Base-by-base conservation (phyloP, 2,113 vertebrate genomes). In the Anthoscopus minutus region DNA sequence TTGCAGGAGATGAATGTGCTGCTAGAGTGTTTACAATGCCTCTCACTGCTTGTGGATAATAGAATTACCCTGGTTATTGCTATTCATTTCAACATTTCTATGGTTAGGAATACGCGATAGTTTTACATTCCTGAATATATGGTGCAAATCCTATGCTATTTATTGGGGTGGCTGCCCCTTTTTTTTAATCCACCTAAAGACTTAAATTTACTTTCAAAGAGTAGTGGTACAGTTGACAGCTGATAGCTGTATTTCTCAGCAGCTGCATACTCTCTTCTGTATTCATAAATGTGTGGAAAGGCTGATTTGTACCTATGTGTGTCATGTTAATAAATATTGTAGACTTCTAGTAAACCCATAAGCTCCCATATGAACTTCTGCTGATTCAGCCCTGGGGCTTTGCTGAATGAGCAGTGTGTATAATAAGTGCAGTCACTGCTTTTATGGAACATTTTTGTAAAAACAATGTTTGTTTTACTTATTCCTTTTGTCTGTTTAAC, bases 11-110 rank as follows among this genome's bases (percentile, higher is more conserved):
- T 95, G 91, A 96, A 81, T 95, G 94, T 90, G 54, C 93, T 89
- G 78, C 94, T 95, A 61, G 81, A 78, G 58, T 93, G 89, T 96
- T 97, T 96, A 90, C 94, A 96, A 93, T 10, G 64, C 87, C 82
- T 93, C 85, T 96, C n/a, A 2, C 88, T 96, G 93, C 77, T 76
- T 77, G 78, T 93, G 94, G 93, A 84, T 95, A 96, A 96, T 96
- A 95, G 94, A 97, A 96, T 96, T 95, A 78, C 93, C 56, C 62
- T 81, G 80, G 92, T 96, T 96, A 94, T 97, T 96, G 79, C 91
- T 72, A 80, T 94, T 87, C 81, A 76, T 94, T 92, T 92, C 0
- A 6, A 89, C 90, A 64, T 89, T 95, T 93, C 86, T 64, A 11
- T 78, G 83, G 73, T 92, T 88, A 89, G 86, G 45, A 94, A 69